Base-by-base conservation (phyloP, 2,113 vertebrate genomes). In the Rhinopomastus cyanomelas region DNA sequence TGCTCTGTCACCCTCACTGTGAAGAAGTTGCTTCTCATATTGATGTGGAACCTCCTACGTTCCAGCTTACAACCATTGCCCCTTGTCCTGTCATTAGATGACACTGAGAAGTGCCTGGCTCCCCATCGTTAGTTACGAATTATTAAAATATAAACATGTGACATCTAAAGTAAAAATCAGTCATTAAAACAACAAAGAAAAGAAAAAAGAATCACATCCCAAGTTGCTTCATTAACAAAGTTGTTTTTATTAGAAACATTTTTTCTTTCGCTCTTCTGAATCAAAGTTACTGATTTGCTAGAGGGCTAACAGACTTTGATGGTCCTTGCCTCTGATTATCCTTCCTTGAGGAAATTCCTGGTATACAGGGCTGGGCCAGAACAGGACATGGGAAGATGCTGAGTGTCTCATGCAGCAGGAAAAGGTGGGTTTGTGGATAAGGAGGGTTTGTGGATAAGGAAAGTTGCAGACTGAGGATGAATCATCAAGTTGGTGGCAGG, bases 401-500 rank as follows among this genome's bases (percentile, higher is more conserved):
- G 18, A 53, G 18, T 6, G 36, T 29, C 37, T 55, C 30, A 7
- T 3, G 9, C 46, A 59, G 30, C 30, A 20, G 32, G 26, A 27
- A 57, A 30, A 16, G n/a, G n/a, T n/a, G n/a, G n/a, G n/a, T n/a
- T n/a, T n/a, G n/a, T n/a, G n/a, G n/a, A n/a, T n/a, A n/a, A 5
- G 46, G 2, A 20, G 23, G 5, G 10, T 11, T 80, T 20, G 0
- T 7, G 32, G 42, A 17, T 17, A 46, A 1, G 3, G 52, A 64
- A 14, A 44, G 27, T 12, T 59, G 34, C 1, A 1, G 44, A 36
- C 4, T 51, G 13, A 29, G 30, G 42, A 52, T 11, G 36, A 42
- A 27, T 25, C 48, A 53, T 2, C 3, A 19, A 34, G 30, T 36
- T 7, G 14, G 51, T 16, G 36, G 26, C 12, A 14, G 25, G 32